These are phyloP conservation scores for Noctua janthina DNA, from an alignment of 2,888 invertebrate species.

Conservation along the genomic window DNA sequence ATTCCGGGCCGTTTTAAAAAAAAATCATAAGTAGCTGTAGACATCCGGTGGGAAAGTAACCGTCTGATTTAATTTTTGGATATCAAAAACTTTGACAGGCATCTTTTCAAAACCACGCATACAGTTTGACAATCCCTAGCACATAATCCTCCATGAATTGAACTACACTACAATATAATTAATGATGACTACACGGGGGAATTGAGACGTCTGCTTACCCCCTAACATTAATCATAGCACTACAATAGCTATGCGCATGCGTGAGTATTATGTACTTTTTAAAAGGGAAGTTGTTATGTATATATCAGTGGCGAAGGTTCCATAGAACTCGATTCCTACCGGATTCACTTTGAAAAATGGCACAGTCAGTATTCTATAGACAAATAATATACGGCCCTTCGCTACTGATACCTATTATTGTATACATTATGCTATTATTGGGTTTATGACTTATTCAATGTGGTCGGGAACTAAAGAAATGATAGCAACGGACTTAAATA, in stretches of 20 bases:
- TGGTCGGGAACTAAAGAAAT: background rate
- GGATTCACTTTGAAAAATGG: too few relatives aligned
- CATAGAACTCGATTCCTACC: too few relatives aligned
- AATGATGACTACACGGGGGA: slow-evolving; percentile 75
- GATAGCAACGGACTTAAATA: too few relatives aligned
- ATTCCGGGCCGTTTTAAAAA: too few relatives aligned
- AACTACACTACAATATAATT: slow-evolving; percentile 70
- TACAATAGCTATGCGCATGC: slow-evolving; percentile 52
- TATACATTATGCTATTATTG: background rate
- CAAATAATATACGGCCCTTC: too few relatives aligned
- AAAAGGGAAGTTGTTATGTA: slow-evolving; percentile 46
- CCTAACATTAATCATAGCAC: slow-evolving; percentile 72
- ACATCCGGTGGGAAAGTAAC: too few relatives aligned
- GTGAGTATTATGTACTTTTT: slow-evolving; percentile 39
- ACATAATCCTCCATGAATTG: slow-evolving; percentile 37
- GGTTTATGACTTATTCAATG: background rate
- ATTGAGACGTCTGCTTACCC: slow-evolving; percentile 74
- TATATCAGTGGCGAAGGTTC: too few relatives aligned
- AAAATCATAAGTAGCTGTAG: too few relatives aligned
- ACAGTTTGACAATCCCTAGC: slow-evolving; percentile 39
- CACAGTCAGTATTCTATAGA: too few relatives aligned
- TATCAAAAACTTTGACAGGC: slow-evolving; percentile 40
- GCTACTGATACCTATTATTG: background rate
- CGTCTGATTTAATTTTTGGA: too few relatives aligned
- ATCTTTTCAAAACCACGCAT: rapidly evolving